Conservation (phyloP, 2,113 vertebrate species). For the Rhipidura dahli region DNA sequence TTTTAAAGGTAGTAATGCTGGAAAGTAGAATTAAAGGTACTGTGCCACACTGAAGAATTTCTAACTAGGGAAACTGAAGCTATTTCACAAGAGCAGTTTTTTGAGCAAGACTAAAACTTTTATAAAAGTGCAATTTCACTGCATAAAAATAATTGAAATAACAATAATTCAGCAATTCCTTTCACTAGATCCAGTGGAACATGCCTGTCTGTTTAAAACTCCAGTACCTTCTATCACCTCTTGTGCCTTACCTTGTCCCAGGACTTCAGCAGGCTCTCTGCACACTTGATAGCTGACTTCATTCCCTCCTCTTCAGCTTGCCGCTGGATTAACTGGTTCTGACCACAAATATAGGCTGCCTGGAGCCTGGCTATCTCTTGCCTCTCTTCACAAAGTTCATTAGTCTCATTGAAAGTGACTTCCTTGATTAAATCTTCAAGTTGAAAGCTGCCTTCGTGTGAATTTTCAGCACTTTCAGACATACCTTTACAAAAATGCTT, state of each 20-base stretch:
- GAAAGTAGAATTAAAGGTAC: not conserved
- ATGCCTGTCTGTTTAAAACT: not conserved
- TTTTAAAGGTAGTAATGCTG: not conserved
- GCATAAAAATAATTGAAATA: not conserved
- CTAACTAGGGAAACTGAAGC: not conserved
- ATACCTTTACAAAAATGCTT: conserved; percentile 75
- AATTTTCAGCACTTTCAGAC: conserved; percentile 76
- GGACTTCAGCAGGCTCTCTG: conserved; percentile 69
- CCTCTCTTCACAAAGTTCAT: conserved; percentile 50
- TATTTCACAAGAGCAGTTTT: not conserved
- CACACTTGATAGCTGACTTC: conserved; percentile 75
- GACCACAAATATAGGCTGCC: conserved; percentile 78
- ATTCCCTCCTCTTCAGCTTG: conserved; percentile 75
- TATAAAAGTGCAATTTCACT: not conserved
- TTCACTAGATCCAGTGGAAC: not conserved
- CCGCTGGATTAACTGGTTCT: conserved; percentile 81
- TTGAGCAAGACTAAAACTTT: not conserved
- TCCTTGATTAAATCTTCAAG: conserved; percentile 72
- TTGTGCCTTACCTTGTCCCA: conserved; percentile 61
- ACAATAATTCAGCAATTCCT: not conserved
- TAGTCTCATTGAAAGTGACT: conserved; percentile 22
- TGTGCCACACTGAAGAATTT: not conserved
- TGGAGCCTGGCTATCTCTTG: conserved; percentile 82
- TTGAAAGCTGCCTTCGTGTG: conserved; percentile 74
- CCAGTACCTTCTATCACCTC: not conserved